phyloP scores from a whole-genome alignment of 1,140 invertebrate genomes.

The Carposina sasakii region DNA sequence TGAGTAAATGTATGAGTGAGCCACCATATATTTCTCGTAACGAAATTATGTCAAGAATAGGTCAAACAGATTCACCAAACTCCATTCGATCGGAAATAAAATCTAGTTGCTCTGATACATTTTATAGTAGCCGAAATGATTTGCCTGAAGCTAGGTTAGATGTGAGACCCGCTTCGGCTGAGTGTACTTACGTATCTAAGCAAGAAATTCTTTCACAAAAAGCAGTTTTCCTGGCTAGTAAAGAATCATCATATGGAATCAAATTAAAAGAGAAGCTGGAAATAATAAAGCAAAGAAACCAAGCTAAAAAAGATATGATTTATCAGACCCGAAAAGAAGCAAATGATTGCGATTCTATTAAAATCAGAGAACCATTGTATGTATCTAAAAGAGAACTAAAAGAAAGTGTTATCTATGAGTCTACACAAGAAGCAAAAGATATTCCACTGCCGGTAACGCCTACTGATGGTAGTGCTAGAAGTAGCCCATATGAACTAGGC shows the following conservation, averaged over 20 bases:
- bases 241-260: constrained; percentile 51
- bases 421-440: constrained; percentile 48
- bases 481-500: constrained; percentile 67
- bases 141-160: constrained; percentile 39
- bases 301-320: constrained; percentile 70
- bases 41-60: constrained; percentile 59
- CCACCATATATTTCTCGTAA: constrained; percentile 58
- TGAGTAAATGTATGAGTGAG: constrained; percentile 66
- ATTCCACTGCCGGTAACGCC: constrained; percentile 17
- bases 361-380: constrained; percentile 65
- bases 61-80: constrained; percentile 54
- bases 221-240: constrained; percentile 58
- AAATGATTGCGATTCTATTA: constrained; percentile 57
- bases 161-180: constrained; percentile 53
- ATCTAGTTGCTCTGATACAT: constrained; percentile 56
- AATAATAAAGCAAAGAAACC: constrained; percentile 69
- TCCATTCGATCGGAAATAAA: constrained; percentile 50
- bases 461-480: constrained; percentile 48
- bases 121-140: constrained; percentile 42
- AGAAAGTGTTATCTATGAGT: constrained; percentile 69
- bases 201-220: constrained; percentile 72
- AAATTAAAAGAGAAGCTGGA: constrained; percentile 66
- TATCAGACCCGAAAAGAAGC: constrained; percentile 67
- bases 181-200: constrained; percentile 67
- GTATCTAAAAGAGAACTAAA: constrained; percentile 69